These are phyloP conservation scores for Drosophila planitibia DNA, from an alignment of 2,888 invertebrate genomes.

Conservation along the genomic window DNA sequence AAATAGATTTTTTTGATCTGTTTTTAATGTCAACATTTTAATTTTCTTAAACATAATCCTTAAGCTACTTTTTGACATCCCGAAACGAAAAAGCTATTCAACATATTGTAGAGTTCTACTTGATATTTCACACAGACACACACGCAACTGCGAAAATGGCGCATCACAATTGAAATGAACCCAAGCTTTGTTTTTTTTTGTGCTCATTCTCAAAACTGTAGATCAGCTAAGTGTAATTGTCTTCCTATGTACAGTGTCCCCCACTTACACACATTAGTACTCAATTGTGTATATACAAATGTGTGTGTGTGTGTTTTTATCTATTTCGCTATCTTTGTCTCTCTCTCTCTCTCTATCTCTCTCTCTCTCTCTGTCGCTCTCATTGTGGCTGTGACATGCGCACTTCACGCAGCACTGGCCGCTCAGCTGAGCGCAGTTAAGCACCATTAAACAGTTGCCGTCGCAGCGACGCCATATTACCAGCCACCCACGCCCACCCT, in stretches of 20 bases:
- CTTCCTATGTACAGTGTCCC: constrained; percentile 68
- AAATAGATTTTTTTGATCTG: background rate
- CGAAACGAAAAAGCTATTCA: constrained; percentile 7
- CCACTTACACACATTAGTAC: background rate
- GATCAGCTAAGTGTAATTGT: constrained; percentile 53
- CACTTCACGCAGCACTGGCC: constrained; percentile 70
- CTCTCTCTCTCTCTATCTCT: constrained; percentile 22
- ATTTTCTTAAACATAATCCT: background rate
- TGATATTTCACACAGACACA: constrained; percentile 6
- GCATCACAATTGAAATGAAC: constrained; percentile 46
- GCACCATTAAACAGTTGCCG: constrained; percentile 74
- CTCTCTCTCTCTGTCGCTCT: constrained; percentile 33
- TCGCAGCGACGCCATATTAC: constrained; percentile 71
- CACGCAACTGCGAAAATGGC: constrained; percentile 34
- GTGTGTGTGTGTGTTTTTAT: constrained; percentile 4
- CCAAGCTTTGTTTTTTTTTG: constrained; percentile 16
- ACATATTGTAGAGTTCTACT: constrained; percentile 4
- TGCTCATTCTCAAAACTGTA: constrained; percentile 48
- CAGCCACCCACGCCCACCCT: constrained; percentile 19
- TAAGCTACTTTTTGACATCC: constrained; percentile 5
- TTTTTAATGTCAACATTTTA: background rate
- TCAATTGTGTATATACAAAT: constrained; percentile 2
- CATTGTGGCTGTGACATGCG: constrained; percentile 64
- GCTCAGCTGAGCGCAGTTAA: constrained; percentile 49
- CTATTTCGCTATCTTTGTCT: constrained; percentile 10